Evolutionary conservation across 2,113 vertebrate genomes (phyloP).

Genomic region (Anser brachyrhynchus): DNA sequence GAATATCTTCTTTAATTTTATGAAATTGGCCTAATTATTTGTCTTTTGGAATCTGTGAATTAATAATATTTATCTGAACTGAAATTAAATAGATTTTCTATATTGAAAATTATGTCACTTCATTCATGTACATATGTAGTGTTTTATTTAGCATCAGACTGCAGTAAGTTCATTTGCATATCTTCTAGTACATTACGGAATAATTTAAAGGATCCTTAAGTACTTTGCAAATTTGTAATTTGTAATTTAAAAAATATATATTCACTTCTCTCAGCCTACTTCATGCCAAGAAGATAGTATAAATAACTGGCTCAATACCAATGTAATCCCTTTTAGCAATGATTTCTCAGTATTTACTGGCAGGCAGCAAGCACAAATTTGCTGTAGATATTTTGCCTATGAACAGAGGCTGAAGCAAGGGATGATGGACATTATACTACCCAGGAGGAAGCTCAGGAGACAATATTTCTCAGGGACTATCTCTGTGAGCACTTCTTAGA

Average conservation of each 20-base stretch:
- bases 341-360: neutral
- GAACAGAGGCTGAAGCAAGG: neutral
- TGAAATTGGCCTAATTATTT: neutral
- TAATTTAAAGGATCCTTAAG: constrained; percentile 29
- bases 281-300: constrained; percentile 8
- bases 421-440: neutral
- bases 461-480: neutral
- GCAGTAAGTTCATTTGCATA: neutral
- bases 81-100: neutral
- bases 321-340: neutral
- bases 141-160: constrained; percentile 6
- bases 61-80: neutral
- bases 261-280: constrained; percentile 38
- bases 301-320: constrained; percentile 26
- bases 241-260: constrained; percentile 40
- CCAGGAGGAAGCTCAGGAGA: neutral
- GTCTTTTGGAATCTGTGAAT: neutral
- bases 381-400: neutral
- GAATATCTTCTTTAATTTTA: neutral
- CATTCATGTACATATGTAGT: neutral
- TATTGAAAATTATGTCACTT: neutral
- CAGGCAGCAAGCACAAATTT: neutral
- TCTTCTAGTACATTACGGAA: constrained; percentile 37
- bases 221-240: neutral
- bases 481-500: neutral